These are phyloP conservation scores for Carcharodon carcharias DNA, from an alignment of 2,797 vertebrate genomes.

Conservation along the genomic window DNA sequence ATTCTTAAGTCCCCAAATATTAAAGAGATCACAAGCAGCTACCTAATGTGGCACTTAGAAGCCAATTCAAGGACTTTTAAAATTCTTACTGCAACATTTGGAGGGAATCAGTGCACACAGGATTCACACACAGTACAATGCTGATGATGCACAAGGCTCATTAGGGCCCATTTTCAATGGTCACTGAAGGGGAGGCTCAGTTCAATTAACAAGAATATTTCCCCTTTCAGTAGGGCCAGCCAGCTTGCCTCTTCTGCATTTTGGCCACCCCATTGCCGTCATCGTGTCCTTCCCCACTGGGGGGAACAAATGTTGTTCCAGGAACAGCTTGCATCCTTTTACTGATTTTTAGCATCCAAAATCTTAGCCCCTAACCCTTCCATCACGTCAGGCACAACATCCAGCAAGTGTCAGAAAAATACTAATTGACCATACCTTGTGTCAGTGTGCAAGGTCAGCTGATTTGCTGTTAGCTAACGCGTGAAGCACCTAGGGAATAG, in stretches of 20 bases:
- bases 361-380: background rate
- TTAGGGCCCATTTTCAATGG: background rate
- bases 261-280: background rate
- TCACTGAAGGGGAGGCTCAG: background rate
- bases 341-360: background rate
- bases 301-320: background rate
- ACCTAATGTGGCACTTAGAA: background rate
- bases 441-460: background rate
- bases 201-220: background rate
- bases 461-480: background rate
- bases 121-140: background rate
- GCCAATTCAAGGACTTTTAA: background rate
- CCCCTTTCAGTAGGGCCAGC: background rate
- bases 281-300: background rate
- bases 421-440: background rate
- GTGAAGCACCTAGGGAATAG: background rate
- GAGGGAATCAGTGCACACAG: background rate
- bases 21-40: background rate
- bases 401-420: background rate
- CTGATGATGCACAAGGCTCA: background rate
- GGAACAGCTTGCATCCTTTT: background rate
- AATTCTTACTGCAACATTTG: background rate
- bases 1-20: background rate
- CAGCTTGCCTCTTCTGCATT: background rate
- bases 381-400: background rate